phyloP scores from a whole-genome alignment of 2,888 invertebrate species.

The Caenorhabditis auriculariae region DNA sequence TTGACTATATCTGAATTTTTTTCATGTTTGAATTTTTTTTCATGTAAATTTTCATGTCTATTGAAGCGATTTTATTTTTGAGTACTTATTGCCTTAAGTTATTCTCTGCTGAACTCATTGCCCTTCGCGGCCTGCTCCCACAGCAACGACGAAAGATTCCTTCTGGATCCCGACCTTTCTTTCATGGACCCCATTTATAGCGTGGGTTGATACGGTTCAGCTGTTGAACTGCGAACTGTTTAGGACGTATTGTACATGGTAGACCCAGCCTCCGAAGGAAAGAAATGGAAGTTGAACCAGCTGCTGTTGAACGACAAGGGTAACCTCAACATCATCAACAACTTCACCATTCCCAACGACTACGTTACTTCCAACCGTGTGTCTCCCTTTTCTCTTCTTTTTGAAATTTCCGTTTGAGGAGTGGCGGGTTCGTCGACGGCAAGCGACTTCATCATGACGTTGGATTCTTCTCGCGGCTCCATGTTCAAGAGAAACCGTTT shows the following conservation, averaged over 20 bases:
- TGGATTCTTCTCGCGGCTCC: constrained; percentile 41
- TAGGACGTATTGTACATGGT: constrained; percentile 52
- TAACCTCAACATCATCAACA: constrained; percentile 40
- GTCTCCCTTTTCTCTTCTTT: too few species aligned
- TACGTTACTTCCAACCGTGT: background rate
- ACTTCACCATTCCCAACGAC: constrained; percentile 15
- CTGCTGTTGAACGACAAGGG: constrained; percentile 42
- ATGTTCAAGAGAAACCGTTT: constrained; percentile 32
- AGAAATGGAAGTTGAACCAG: constrained; percentile 46
- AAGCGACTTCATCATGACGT: constrained; percentile 33
- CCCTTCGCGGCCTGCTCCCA: constrained; percentile 53
- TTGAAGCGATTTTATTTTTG: background rate
- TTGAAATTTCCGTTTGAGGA: constrained; percentile 4
- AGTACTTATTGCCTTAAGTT: constrained; percentile 39
- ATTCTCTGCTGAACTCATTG: constrained; percentile 47
- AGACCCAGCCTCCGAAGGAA: constrained; percentile 42
- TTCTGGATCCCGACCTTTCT: constrained; percentile 40
- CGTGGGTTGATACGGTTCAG: background rate
- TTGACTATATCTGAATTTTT: background rate
- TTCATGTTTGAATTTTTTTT: background rate
- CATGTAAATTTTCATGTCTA: background rate
- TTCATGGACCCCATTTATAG: constrained; percentile 40
- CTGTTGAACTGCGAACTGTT: background rate
- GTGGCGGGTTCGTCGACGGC: constrained; percentile 19
- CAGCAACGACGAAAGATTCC: constrained; percentile 18